Conservation (phyloP, 1,140 invertebrate genomes). For the Lepidotrigona ventralis region DNA sequence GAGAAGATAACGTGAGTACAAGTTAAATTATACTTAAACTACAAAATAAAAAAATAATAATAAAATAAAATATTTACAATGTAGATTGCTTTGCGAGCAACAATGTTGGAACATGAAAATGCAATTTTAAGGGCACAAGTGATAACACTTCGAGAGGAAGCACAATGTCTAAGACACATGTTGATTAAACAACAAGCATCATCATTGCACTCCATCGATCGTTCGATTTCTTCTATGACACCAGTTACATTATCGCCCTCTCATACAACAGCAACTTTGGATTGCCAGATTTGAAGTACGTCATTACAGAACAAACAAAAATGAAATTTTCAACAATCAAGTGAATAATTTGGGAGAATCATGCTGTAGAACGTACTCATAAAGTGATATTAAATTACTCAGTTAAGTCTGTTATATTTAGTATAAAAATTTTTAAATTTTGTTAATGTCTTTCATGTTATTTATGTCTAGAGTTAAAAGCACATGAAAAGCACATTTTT, state of each 20-base stretch:
- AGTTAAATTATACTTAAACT: background rate
- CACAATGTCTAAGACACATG: slow-evolving; percentile 85
- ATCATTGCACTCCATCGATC: slow-evolving; percentile 58
- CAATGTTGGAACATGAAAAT: slow-evolving; percentile 92
- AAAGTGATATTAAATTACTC: background rate
- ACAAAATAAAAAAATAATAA: background rate
- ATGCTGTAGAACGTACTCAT: background rate
- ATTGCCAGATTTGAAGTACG: slow-evolving; percentile 48
- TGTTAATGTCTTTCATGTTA: background rate
- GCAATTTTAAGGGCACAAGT: slow-evolving; percentile 90
- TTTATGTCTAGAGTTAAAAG: background rate
- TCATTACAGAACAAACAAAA: background rate
- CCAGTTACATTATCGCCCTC: slow-evolving; percentile 55
- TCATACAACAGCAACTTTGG: slow-evolving; percentile 30
- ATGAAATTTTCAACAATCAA: background rate
- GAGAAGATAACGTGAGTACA: slow-evolving; percentile 89
- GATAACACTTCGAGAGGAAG: slow-evolving; percentile 89
- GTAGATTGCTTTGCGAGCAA: slow-evolving; percentile 89
- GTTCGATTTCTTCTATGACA: slow-evolving; percentile 56
- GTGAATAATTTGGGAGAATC: too few relatives aligned
- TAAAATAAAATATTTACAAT: slow-evolving; percentile 52
- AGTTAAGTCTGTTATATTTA: background rate
- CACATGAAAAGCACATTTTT: background rate
- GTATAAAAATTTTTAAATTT: background rate
- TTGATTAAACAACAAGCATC: slow-evolving; percentile 74